Conservation (phyloP, 2,888 invertebrate genomes). For the Tetrapedia diversipes region DNA sequence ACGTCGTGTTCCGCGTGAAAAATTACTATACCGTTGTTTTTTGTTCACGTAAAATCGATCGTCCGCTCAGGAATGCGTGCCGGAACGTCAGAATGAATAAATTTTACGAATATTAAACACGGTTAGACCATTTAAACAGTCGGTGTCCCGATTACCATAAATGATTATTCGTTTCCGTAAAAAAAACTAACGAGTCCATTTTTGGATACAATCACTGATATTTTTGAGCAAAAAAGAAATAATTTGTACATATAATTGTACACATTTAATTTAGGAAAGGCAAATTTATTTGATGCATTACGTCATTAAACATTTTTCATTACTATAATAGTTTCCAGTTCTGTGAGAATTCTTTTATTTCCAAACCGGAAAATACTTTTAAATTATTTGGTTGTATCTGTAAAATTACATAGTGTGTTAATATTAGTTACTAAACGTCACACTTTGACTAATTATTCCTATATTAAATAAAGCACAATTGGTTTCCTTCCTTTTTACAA, state of each 20-base stretch:
- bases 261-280: background rate
- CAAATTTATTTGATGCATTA: too few species aligned
- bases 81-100: slow-evolving; percentile 16
- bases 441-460: too few species aligned
- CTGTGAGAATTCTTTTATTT: too few species aligned
- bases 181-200: slow-evolving; percentile 5
- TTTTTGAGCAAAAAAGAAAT: background rate
- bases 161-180: background rate
- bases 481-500: too few species aligned
- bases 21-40: slow-evolving; percentile 12
- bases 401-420: too few species aligned
- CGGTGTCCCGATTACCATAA: slow-evolving; percentile 8
- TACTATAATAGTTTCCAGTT: too few species aligned
- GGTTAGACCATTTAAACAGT: slow-evolving; percentile 7
- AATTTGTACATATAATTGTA: background rate
- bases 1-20: slow-evolving; percentile 19
- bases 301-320: too few species aligned
- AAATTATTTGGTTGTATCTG: too few species aligned
- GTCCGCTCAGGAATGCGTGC: slow-evolving; percentile 18
- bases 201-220: background rate
- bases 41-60: slow-evolving; percentile 11
- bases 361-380: too few species aligned
- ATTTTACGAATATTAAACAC: slow-evolving; percentile 17
- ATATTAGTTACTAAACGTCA: too few species aligned
- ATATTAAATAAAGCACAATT: too few species aligned